Conservation (phyloP, 2,888 invertebrate species). For the Ceraclea dissimilis region DNA sequence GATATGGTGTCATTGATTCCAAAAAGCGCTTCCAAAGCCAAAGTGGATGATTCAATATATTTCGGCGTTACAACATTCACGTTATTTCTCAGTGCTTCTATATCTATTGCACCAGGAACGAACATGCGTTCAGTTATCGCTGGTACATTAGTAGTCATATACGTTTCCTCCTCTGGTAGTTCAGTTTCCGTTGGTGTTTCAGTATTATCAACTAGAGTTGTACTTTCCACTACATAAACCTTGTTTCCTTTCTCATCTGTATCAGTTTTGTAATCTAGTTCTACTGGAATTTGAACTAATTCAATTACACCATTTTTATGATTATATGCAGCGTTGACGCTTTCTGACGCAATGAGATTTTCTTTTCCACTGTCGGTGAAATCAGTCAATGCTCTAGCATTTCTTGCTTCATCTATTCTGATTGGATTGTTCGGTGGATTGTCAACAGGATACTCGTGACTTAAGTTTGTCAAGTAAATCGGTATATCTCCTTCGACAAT, state of each 20-base stretch:
- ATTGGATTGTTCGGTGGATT: conserved; percentile 45
- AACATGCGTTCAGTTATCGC: conserved; percentile 39
- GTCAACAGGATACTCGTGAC: conserved; percentile 45
- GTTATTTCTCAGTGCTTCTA: conserved; percentile 37
- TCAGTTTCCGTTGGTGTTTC: conserved; percentile 18
- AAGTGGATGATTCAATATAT: conserved; percentile 54
- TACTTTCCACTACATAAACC: conserved; percentile 15
- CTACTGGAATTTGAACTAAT: conserved; percentile 12
- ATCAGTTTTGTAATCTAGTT: conserved; percentile 8
- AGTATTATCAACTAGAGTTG: conserved; percentile 11
- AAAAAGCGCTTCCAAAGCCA: conserved; percentile 61
- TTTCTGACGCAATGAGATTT: conserved; percentile 45
- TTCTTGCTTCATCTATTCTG: conserved; percentile 45
- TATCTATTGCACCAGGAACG: conserved; percentile 42
- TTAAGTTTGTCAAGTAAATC: conserved; percentile 43
- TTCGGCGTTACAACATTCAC: conserved; percentile 41
- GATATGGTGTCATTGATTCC: conserved; percentile 46
- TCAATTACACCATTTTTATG: conserved; percentile 23
- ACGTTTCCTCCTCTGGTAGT: conserved; percentile 16
- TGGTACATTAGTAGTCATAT: conserved; percentile 25
- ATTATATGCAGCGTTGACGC: conserved; percentile 43
- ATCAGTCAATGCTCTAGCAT: conserved; percentile 40
- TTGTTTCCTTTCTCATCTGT: conserved; percentile 7
- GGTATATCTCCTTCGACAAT: conserved; percentile 55
- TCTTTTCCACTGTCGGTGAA: conserved; percentile 40